Evolutionary conservation across 1,140 invertebrate species (phyloP).

Genomic region (Aphelenchoides avenae): DNA sequence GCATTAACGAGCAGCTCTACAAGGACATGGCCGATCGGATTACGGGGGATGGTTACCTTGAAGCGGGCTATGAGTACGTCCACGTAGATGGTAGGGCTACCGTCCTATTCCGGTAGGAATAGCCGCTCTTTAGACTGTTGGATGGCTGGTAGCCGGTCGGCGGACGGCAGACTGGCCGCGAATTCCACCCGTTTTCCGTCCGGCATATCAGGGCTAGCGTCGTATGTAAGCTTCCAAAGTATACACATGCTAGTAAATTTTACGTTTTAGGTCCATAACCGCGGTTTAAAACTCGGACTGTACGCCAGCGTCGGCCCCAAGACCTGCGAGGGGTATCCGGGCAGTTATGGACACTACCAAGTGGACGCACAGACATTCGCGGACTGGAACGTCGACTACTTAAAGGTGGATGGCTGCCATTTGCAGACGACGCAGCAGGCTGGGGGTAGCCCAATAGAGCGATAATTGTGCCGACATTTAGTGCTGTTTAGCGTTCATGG

Average conservation of each 20-base stretch:
- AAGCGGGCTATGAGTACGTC: slow-evolving; percentile 36
- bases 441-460: slow-evolving; percentile 67
- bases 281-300: slow-evolving; percentile 89
- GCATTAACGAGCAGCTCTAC: slow-evolving; percentile 57
- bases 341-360: slow-evolving; percentile 77
- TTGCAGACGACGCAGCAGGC: slow-evolving; percentile 77
- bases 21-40: slow-evolving; percentile 40
- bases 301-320: slow-evolving; percentile 93
- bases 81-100: slow-evolving; percentile 58
- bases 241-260: no score
- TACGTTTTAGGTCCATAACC: slow-evolving; percentile 75
- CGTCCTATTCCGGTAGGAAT: no score
- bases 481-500: slow-evolving; percentile 64
- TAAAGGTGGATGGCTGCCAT: slow-evolving; percentile 93
- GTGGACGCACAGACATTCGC: slow-evolving; percentile 84
- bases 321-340: slow-evolving; percentile 90
- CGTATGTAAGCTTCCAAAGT: slow-evolving; percentile 40
- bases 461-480: no score
- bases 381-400: slow-evolving; percentile 92
- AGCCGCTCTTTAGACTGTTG: no score
- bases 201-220: slow-evolving; percentile 28
- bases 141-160: slow-evolving; percentile 11
- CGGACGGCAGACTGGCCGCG: slow-evolving; percentile 24
- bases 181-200: slow-evolving; percentile 30
- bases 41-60: slow-evolving; percentile 41